Evolutionary conservation across 1,140 invertebrate species (phyloP), one percentile per base, ranked within the genome.

Genomic region (Pectinophora gossypiella): DNA sequence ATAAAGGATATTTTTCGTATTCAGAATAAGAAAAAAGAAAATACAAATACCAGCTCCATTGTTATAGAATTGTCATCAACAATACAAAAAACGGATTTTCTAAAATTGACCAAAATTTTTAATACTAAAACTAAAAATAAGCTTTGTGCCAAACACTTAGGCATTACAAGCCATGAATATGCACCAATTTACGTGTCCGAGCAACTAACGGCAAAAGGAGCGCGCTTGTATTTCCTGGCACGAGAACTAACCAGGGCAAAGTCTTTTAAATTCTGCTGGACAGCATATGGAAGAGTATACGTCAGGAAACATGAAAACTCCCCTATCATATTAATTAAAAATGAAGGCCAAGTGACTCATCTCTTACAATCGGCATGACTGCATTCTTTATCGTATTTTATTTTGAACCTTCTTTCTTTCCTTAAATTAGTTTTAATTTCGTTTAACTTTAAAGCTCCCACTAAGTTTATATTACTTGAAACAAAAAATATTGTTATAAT

Each of bases 331-430:
- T 5, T 16, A 19, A 44, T 44, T 19, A 44, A 16, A 16, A 19
- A n/a, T 44, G 42, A 44, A 44, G 42, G 4, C 5, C 42, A 44
- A 19, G 15, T 18, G 3, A 18, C 3, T 78, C n/a, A n/a, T n/a
- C n/a, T n/a, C n/a, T n/a, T n/a, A n/a, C n/a, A n/a, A n/a, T n/a
- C n/a, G n/a, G n/a, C n/a, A n/a, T n/a, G n/a, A n/a, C n/a, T n/a
- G n/a, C n/a, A n/a, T n/a, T n/a, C n/a, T n/a, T n/a, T n/a, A n/a
- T n/a, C n/a, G n/a, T n/a, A n/a, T n/a, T n/a, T n/a, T n/a, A n/a
- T n/a, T n/a, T n/a, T n/a, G n/a, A n/a, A n/a, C n/a, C n/a, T n/a
- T n/a, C n/a, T n/a, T n/a, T n/a, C n/a, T n/a, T n/a, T n/a, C n/a
- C n/a, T n/a, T n/a, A n/a, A n/a, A n/a, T n/a, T n/a, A n/a, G n/a